Conservation (phyloP, 1,140 invertebrate species). For the Nasonia vitripennis region DNA sequence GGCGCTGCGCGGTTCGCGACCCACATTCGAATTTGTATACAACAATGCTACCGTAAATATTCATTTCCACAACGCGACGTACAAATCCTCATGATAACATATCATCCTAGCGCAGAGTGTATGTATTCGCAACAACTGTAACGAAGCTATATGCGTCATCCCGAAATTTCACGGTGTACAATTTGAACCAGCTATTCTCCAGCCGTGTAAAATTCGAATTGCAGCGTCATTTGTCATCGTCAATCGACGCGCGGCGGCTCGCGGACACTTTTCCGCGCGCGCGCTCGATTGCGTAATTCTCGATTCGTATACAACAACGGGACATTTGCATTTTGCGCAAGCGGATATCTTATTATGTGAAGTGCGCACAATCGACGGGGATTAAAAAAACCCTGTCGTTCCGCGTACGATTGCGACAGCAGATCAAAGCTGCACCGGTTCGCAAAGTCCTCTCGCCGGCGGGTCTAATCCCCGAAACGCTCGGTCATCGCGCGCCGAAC, state of each 20-base stretch:
- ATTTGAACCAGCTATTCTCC: background rate
- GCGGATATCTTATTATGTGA: background rate
- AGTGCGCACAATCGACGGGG: background rate
- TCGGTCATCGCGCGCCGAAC: background rate
- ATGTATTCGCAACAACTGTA: background rate
- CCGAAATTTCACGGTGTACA: background rate
- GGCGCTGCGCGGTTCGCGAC: background rate
- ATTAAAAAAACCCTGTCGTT: background rate
- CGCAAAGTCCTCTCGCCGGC: background rate
- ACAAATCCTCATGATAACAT: slow-evolving; percentile 1
- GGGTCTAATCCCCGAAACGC: background rate
- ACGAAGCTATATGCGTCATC: background rate
- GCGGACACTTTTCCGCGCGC: background rate
- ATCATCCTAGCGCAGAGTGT: background rate
- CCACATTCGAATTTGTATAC: background rate
- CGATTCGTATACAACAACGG: background rate
- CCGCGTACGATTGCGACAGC: background rate
- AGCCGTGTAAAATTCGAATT: background rate
- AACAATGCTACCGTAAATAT: background rate
- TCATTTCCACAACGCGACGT: background rate
- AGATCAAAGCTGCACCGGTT: background rate
- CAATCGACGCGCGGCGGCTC: background rate
- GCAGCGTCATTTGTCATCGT: slow-evolving; percentile 9
- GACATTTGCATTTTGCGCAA: slow-evolving; percentile 30
- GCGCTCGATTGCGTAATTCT: slow-evolving; percentile 26